These are phyloP conservation scores for Nymphalis urticae DNA, from an alignment of 2,888 invertebrate species.

Conservation along the genomic window DNA sequence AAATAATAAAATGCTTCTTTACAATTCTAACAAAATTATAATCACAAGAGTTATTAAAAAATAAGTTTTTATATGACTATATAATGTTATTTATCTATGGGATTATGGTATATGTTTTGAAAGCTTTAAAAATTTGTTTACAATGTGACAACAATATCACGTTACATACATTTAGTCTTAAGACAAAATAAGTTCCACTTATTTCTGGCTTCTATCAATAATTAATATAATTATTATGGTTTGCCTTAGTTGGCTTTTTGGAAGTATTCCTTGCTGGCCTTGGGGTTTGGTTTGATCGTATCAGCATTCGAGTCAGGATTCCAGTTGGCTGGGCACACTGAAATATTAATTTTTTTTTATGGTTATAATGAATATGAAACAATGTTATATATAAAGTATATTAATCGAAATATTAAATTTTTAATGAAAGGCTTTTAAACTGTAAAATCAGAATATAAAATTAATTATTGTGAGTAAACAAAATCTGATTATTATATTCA, in stretches of 20 bases:
- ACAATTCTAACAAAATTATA: neutral
- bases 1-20: neutral
- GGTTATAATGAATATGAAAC: no score
- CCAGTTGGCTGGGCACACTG: conserved; percentile 98
- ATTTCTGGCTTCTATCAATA: neutral
- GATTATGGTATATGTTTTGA: no score
- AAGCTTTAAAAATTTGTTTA: neutral
- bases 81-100: no score
- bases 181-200: neutral
- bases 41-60: no score
- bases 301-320: conserved; percentile 89
- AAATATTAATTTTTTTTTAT: conserved; percentile 34
- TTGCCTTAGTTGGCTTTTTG: conserved; percentile 73
- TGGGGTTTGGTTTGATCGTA: conserved; percentile 95
- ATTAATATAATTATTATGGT: neutral
- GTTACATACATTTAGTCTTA: conserved; percentile 3
- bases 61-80: no score
- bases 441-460: no score
- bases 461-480: no score
- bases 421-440: no score
- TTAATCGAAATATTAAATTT: no score
- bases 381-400: no score
- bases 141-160: neutral
- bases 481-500: no score
- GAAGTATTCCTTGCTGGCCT: conserved; percentile 94